A percentile compares a stretch with the other conserved stretches of the same genome.
These are phyloP conservation scores for Phortica okadai DNA, from an alignment of 2,888 invertebrate species.

Conservation along the genomic window DNA sequence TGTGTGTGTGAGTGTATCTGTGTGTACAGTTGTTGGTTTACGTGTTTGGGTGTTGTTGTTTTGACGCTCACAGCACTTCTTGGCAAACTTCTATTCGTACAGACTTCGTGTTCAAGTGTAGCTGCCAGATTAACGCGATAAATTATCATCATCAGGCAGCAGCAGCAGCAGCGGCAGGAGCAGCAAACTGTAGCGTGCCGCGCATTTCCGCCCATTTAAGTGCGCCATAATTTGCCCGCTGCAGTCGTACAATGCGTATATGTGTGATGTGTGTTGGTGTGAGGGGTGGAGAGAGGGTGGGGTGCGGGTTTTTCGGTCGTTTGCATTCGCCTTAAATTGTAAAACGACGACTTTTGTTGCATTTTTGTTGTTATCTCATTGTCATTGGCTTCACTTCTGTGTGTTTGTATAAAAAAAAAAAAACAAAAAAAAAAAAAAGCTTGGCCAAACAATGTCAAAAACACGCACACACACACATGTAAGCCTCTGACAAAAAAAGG, in stretches of 20 bases:
- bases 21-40: neutral
- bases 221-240: constrained; percentile 33
- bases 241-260: constrained; percentile 38
- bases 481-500: constrained; percentile 14
- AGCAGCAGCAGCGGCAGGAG: no score
- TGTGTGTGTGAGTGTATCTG: constrained; percentile 21
- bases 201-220: constrained; percentile 11
- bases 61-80: constrained; percentile 4
- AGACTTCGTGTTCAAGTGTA: constrained; percentile 8
- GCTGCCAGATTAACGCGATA: constrained; percentile 65
- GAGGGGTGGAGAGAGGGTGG: neutral
- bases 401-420: neutral
- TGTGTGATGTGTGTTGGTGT: neutral
- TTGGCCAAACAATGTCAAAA: constrained; percentile 38
- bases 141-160: constrained; percentile 57
- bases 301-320: neutral
- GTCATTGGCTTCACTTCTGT: neutral
- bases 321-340: neutral
- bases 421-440: constrained; percentile 45
- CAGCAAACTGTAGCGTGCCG: neutral
- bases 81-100: neutral
- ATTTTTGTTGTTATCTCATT: constrained; percentile 5
- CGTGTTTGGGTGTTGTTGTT: constrained; percentile 14
- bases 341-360: constrained; percentile 5
- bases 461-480: constrained; percentile 30